These are phyloP conservation scores for Polyergus mexicanus DNA, from an alignment of 1,140 invertebrate species.

Conservation along the genomic window DNA sequence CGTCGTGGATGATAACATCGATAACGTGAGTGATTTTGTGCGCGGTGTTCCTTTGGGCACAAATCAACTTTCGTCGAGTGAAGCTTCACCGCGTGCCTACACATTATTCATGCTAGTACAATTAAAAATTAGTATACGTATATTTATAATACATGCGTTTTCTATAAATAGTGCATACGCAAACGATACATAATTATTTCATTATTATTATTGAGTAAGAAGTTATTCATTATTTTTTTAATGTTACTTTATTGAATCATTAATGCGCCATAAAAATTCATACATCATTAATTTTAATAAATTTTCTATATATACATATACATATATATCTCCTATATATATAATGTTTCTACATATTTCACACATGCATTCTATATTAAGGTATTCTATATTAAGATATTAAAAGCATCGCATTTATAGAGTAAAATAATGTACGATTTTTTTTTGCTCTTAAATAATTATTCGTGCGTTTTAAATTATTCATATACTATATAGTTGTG, in stretches of 20 bases:
- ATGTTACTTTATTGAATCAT: not conserved
- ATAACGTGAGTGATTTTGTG: not conserved
- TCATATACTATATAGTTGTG: not conserved
- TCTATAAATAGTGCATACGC: not conserved
- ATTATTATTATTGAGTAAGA: not conserved
- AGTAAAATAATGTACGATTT: not conserved
- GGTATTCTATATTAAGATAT: no score
- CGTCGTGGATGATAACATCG: not conserved
- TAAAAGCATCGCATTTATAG: constrained; percentile 6
- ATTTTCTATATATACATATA: no score
- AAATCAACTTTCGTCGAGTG: not conserved
- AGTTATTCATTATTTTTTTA: not conserved
- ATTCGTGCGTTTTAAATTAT: constrained; percentile 5
- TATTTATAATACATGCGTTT: constrained; percentile 11
- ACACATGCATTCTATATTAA: not conserved
- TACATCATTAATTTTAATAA: constrained; percentile 17
- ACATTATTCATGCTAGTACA: not conserved
- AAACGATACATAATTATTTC: not conserved
- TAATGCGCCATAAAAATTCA: not conserved
- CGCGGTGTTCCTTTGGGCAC: not conserved
- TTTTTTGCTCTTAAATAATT: not conserved
- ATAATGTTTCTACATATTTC: not conserved
- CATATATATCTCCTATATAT: not conserved
- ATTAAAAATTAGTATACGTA: not conserved
- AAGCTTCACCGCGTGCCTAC: not conserved